Evolutionary conservation across 2,888 invertebrate genomes (phyloP).

Genomic region (Electrophaes corylata): DNA sequence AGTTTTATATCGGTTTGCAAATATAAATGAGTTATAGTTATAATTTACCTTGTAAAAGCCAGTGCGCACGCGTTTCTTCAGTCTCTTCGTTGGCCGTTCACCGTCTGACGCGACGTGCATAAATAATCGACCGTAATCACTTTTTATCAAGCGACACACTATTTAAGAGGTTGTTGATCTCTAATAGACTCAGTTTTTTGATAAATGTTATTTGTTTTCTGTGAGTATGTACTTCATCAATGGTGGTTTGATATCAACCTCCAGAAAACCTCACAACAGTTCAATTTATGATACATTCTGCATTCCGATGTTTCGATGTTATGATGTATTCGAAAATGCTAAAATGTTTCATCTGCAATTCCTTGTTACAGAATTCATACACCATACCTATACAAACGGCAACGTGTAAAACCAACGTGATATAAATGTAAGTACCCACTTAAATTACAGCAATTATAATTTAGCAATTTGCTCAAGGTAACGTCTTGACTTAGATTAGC

Average conservation of each 20-base stretch:
- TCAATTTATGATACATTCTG: no score
- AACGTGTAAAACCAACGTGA: constrained; percentile 53
- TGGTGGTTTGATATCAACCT: neutral
- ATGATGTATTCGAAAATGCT: constrained; percentile 2
- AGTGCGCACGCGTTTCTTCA: constrained; percentile 26
- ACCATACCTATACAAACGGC: constrained; percentile 46
- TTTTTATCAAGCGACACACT: constrained; percentile 70
- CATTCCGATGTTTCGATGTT: no score
- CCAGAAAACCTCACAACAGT: neutral
- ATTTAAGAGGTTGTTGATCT: constrained; percentile 71
- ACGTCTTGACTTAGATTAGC: constrained; percentile 16
- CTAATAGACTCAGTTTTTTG: constrained; percentile 20
- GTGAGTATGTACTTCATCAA: neutral
- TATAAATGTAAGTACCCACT: constrained; percentile 69
- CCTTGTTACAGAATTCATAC: constrained; percentile 60
- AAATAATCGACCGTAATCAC: constrained; percentile 72
- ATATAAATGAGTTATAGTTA: constrained; percentile 1
- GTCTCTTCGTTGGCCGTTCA: constrained; percentile 49
- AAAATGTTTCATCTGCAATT: neutral
- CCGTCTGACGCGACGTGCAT: constrained; percentile 76
- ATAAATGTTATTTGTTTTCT: constrained; percentile 4
- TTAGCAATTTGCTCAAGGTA: constrained; percentile 31
- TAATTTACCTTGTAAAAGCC: neutral
- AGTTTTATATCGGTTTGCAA: neutral
- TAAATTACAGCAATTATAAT: constrained; percentile 43